Evolutionary conservation across 2,888 invertebrate species (phyloP).

Genomic region (Podabrus alpinus): DNA sequence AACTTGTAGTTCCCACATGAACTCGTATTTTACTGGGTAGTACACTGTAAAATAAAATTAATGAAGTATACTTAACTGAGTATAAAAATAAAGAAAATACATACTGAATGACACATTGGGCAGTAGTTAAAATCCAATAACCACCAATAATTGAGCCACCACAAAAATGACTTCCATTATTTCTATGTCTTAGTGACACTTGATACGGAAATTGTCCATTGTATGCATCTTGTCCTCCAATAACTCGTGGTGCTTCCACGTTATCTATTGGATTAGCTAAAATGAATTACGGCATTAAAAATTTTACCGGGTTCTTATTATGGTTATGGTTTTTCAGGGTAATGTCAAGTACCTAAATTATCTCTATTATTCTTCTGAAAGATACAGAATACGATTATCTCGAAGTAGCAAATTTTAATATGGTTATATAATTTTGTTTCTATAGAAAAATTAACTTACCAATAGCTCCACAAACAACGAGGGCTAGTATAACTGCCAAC

Average conservation of each 20-base stretch:
- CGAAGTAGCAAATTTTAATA: too few relatives aligned
- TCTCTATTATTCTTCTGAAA: too few relatives aligned
- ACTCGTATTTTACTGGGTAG: conserved; percentile 37
- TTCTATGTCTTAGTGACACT: conserved; percentile 51
- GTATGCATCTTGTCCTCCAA: conserved; percentile 55
- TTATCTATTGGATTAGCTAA: not conserved
- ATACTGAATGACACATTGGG: conserved; percentile 57
- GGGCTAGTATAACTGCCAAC: not conserved
- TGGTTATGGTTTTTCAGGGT: too few relatives aligned
- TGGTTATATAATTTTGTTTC: too few relatives aligned
- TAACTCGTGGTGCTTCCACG: conserved; percentile 44
- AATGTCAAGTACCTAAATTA: too few relatives aligned
- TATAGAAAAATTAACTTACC: not conserved
- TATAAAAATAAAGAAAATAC: not conserved
- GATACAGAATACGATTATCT: too few relatives aligned
- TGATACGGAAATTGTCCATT: conserved; percentile 55
- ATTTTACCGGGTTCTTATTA: too few relatives aligned
- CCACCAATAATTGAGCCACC: conserved; percentile 57
- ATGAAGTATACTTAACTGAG: not conserved
- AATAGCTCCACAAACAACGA: not conserved
- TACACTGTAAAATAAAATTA: not conserved
- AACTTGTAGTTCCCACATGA: conserved; percentile 58
- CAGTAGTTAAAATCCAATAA: conserved; percentile 56
- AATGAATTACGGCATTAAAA: too few relatives aligned
- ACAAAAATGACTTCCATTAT: conserved; percentile 53